These are phyloP conservation scores for Callorhinus ursinus DNA, from an alignment of 2,113 vertebrate genomes.

Conservation along the genomic window DNA sequence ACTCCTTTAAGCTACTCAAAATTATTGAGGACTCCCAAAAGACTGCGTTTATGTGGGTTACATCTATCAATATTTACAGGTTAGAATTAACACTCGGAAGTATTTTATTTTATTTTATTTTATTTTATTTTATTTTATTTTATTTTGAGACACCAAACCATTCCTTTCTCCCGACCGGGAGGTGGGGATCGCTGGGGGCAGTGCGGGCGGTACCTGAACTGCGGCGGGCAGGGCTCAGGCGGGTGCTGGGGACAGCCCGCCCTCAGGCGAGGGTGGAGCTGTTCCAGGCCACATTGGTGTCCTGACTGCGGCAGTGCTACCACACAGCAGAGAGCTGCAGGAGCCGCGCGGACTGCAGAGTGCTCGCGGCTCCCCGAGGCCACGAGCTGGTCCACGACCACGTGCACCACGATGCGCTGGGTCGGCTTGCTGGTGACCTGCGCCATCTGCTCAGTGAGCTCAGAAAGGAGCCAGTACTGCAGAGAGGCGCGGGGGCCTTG, in stretches of 20 bases:
- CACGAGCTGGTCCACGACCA: conserved; percentile 92
- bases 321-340: conserved; percentile 86
- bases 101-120: background rate
- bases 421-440: conserved; percentile 91
- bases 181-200: too few relatives aligned
- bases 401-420: conserved; percentile 92
- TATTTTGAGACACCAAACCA: background rate
- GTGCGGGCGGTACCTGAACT: background rate
- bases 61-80: background rate
- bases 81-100: background rate
- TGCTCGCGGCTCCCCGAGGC: conserved; percentile 26
- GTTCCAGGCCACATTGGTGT: background rate
- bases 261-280: background rate
- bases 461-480: conserved; percentile 85
- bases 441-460: conserved; percentile 90
- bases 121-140: too few relatives aligned
- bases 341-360: conserved; percentile 84
- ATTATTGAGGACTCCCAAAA: background rate
- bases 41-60: background rate
- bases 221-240: background rate
- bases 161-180: background rate
- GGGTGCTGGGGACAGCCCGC: background rate
- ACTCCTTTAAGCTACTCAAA: background rate
- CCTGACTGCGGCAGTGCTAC: background rate
- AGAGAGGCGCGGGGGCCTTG: conserved; percentile 89